A percentile compares a stretch with the other conserved stretches of the same genome.
Evolutionary conservation across 1,140 invertebrate species (phyloP).

Genomic region (Phocides pigmalion): DNA sequence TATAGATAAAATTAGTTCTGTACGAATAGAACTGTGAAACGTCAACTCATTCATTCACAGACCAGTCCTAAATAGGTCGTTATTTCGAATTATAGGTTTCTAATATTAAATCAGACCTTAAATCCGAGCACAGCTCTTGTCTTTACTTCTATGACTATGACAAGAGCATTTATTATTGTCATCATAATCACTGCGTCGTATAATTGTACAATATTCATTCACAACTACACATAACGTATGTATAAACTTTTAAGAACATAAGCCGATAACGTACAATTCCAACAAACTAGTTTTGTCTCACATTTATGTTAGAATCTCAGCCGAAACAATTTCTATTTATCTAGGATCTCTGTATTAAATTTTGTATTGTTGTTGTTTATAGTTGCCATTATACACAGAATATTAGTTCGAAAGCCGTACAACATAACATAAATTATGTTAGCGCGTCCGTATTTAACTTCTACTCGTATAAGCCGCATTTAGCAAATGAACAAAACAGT

Average conservation of each 20-base stretch:
- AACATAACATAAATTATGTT: conserved; percentile 8
- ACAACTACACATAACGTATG: neutral
- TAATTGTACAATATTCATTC: neutral
- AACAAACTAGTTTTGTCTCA: conserved; percentile 1
- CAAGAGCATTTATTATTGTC: too few species aligned
- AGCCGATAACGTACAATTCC: neutral
- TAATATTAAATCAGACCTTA: too few species aligned
- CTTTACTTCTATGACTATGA: too few species aligned
- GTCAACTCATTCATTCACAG: too few species aligned
- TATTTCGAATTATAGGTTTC: too few species aligned
- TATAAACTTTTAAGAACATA: conserved; percentile 7
- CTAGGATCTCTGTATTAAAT: conserved; percentile 7
- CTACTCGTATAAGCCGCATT: neutral
- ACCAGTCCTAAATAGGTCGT: too few species aligned
- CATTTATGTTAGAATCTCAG: conserved; percentile 3
- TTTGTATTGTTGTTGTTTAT: conserved; percentile 17
- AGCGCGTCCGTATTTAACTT: conserved; percentile 2
- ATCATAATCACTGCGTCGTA: neutral
- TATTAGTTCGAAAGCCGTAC: conserved; percentile 5
- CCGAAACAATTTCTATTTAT: neutral
- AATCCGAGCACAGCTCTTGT: too few species aligned
- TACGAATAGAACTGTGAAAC: too few species aligned
- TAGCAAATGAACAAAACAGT: conserved; percentile 12
- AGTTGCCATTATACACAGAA: neutral
- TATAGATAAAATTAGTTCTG: too few species aligned